Base-by-base conservation (phyloP, 35 echinoderm and acorn worm species). In the Anneissia japonica region DNA sequence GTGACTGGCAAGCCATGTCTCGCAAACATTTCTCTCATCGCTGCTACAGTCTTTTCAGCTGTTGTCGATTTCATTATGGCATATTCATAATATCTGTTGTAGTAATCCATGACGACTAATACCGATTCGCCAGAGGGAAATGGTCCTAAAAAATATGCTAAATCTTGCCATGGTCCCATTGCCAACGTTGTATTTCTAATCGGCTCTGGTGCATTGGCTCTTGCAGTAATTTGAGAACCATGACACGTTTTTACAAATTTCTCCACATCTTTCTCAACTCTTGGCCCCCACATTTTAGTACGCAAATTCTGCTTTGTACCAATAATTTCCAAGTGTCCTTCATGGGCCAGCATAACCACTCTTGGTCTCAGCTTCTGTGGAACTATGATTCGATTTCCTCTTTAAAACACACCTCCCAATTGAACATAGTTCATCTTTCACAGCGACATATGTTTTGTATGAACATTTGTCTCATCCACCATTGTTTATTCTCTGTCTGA, bases 1-100 rank as follows among this genome's bases (percentile, higher is more conserved):
- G 73, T 75, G 21, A 37, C 55, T 12, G 84, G 84, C 31, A 86
- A 74, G 21, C 84, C 84, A 86, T 86, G 73, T 86, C 56, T 86
- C 14, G 84, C 33, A 40, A 86, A 86, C 0, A 86, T 86, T 36
- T 43, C 40, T 14, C 40, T 43, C 40, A 43, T 4, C 4, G 40
- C 40, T 43, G 40, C 14, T 43, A 43, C 28, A 43, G 14, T 43
- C 40, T 43, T 43, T 43, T 43, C 40, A 6, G 40, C 40, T 26
- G 73, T 75, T 75, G 73, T 75, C 26, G 73, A 75, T 32, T 32
- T 75, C 73, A 75, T n/a, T 4, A 75, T 32, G 4, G 23, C 73
- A n/a, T 30, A n/a, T 26, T 75, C 73, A 30, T 33, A 75, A 23
- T 75, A 75, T 7, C 73, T 4, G 32, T 23, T 7, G 73, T 75